phyloP scores from a whole-genome alignment of 2,888 invertebrate genomes.

The Sinhomidia bicolor region DNA sequence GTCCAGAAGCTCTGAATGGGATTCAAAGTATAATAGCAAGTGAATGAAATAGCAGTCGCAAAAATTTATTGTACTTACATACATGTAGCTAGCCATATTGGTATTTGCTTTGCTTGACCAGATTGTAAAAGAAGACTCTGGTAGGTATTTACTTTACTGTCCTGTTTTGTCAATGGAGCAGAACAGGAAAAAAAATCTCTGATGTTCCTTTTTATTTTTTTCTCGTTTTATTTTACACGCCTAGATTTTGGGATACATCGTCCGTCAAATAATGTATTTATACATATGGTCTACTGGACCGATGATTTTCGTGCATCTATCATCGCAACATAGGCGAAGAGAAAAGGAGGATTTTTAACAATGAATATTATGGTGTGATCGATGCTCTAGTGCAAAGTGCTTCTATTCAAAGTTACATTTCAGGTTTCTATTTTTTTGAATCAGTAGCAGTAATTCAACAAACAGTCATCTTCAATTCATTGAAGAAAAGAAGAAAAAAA shows the following conservation, averaged over 20 bases:
- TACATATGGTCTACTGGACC: background rate
- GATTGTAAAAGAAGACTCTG: background rate
- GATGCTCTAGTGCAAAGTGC: slow-evolving; percentile 47
- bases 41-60: slow-evolving; percentile 27
- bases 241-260: no score
- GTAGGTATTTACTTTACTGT: slow-evolving; percentile 29
- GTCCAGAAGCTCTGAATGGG: slow-evolving; percentile 1
- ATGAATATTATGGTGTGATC: slow-evolving; percentile 31
- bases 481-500: slow-evolving; percentile 42
- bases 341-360: slow-evolving; percentile 27
- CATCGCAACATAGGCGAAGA: background rate
- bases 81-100: no score
- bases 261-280: slow-evolving; percentile 38
- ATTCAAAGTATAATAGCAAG: background rate
- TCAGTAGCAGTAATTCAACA: background rate
- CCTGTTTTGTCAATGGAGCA: slow-evolving; percentile 17
- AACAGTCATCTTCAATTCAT: slow-evolving; percentile 38
- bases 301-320: slow-evolving; percentile 21
- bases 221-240: slow-evolving; percentile 49
- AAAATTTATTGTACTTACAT: slow-evolving; percentile 39
- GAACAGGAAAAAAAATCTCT: background rate
- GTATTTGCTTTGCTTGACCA: slow-evolving; percentile 64
- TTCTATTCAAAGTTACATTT: slow-evolving; percentile 34
- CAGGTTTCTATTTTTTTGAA: slow-evolving; percentile 53
- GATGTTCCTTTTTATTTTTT: slow-evolving; percentile 44